These are phyloP conservation scores for Plemyria rubiginata DNA, from an alignment of 2,888 invertebrate genomes.

Conservation along the genomic window DNA sequence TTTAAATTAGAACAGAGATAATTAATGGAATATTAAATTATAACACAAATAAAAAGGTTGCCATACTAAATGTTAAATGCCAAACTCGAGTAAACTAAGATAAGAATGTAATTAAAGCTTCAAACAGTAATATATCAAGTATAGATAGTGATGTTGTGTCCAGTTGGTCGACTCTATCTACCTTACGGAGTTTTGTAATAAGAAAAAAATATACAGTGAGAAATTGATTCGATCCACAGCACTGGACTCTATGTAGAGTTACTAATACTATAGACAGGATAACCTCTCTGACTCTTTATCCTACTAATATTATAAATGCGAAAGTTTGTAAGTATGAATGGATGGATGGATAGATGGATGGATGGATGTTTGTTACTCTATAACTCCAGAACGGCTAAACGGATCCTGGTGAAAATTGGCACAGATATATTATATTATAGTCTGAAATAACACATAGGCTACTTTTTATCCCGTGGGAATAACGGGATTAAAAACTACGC, in stretches of 20 bases:
- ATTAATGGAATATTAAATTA: conserved; percentile 16
- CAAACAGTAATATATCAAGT: conserved; percentile 37
- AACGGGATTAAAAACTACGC: too few species aligned
- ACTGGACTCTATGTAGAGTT: conserved; percentile 48
- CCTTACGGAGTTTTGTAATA: conserved; percentile 54
- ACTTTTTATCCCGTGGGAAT: too few species aligned
- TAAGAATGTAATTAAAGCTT: conserved; percentile 29
- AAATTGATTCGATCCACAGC: conserved; percentile 68
- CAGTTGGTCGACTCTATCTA: conserved; percentile 55
- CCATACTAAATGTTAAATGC: conserved; percentile 26
- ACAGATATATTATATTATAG: too few species aligned
- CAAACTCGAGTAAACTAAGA: conserved; percentile 27
- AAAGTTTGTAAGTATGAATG: too few species aligned
- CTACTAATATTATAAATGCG: too few species aligned
- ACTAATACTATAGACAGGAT: conserved; percentile 42
- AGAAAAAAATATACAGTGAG: conserved; percentile 59
- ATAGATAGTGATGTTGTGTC: conserved; percentile 42
- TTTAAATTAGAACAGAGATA: conserved; percentile 8
- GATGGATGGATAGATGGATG: too few species aligned
- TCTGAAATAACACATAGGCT: too few species aligned
- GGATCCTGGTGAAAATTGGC: too few species aligned
- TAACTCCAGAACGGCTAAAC: too few species aligned
- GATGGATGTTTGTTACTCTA: too few species aligned
- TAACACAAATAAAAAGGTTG: conserved; percentile 14
- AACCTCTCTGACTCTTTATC: too few species aligned